Percentiles rank a stretch among this genome's conserved stretches.
These are phyloP conservation scores for Merluccius polli DNA, from an alignment of 2,797 vertebrate species.

Conservation along the genomic window DNA sequence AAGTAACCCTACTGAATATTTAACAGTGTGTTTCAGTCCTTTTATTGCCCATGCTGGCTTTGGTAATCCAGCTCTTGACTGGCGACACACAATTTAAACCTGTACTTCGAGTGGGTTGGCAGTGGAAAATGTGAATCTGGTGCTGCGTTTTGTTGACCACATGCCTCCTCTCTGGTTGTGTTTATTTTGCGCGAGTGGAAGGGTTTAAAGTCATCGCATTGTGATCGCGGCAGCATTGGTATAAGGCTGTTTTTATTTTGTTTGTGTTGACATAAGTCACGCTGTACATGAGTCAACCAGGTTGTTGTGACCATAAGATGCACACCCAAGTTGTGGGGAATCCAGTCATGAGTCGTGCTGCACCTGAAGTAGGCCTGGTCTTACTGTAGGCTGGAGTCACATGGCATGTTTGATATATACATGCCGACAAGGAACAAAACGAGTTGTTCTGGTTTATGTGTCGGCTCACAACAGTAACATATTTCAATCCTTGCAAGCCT, in stretches of 20 bases:
- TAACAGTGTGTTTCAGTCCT: conserved; percentile 28
- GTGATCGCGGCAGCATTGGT: background rate
- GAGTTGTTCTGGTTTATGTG: conserved; percentile 48
- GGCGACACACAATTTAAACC: conserved; percentile 24
- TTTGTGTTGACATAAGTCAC: background rate
- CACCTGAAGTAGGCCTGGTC: conserved; percentile 30
- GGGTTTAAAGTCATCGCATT: background rate
- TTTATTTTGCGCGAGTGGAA: background rate
- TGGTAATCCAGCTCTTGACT: conserved; percentile 24
- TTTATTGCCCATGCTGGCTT: conserved; percentile 24
- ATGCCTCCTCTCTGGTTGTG: background rate
- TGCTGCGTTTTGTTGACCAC: background rate
- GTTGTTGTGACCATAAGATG: too few species aligned
- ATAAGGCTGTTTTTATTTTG: background rate
- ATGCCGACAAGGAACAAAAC: conserved; percentile 38
- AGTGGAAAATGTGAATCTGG: conserved; percentile 44
- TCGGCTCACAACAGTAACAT: background rate
- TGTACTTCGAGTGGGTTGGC: background rate
- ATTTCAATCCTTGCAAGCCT: background rate
- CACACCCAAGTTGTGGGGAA: background rate
- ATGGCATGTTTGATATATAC: conserved; percentile 19
- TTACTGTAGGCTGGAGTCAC: background rate
- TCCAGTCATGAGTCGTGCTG: conserved; percentile 5
- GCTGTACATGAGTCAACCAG: background rate
- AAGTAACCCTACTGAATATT: conserved; percentile 55